Base-by-base conservation (phyloP, 2,113 vertebrate species). In the Sapajus apella region DNA sequence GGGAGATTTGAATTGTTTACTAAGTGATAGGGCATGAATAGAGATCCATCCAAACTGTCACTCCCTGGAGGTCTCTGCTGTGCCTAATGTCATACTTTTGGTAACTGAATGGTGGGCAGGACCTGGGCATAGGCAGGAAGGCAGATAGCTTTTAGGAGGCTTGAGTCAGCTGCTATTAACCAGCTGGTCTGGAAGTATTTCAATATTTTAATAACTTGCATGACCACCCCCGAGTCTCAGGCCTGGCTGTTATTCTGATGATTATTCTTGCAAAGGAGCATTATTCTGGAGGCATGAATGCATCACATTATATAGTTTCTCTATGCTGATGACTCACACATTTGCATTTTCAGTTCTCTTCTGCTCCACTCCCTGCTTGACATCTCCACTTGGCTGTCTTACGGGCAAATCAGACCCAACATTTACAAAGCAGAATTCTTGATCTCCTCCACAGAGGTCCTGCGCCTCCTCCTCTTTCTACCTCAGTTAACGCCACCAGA, bases 271-370 rank as follows among this genome's bases (percentile, higher is more conserved):
- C 66, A 97, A 87, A 87, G 56, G 45, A 87, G 55, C 43, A 35
- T 56, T 90, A 66, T 94, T 93, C 70, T 87, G 61, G 94, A 97
- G 87, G 90, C 83, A 76, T 76, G 90, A 56, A 84, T 96, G 55
- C 70, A 96, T 96, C 90, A 90, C 23, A 56, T 97, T 91, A 77
- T 76, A 70, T 94, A 87, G 87, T 45, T 93, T 73, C 80, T 91
- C 73, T 68, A 61, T 94, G 89, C 81, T 68, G 86, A 93, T 81
- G 87, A 91, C 64, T 96, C 73, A 85, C 58, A 96, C 20, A 80
- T 92, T 93, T 89, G 35, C 50, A 95, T 86, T 23, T 72, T 23
- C 1, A 32, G 80, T 7, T 27, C 0, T 56, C 88, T 64, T 87
- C 81, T 84, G 76, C 64, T 32, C 76, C 35, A 32, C 70, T 55